A percentile compares a stretch with the other conserved stretches of the same genome.
phyloP scores from a whole-genome alignment of 1,140 invertebrate species.

The Drosophila persimilis region DNA sequence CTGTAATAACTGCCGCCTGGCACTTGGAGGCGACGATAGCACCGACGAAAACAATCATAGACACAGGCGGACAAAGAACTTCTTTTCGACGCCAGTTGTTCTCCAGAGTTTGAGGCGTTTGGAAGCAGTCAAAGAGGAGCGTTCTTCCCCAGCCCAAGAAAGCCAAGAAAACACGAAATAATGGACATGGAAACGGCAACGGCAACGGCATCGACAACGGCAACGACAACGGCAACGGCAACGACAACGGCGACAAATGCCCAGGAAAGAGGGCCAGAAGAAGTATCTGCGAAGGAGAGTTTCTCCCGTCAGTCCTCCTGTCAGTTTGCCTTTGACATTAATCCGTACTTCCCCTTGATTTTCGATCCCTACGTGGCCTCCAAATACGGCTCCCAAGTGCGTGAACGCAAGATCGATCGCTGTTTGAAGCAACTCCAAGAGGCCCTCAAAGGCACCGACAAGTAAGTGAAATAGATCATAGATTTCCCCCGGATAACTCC shows the following conservation, averaged over 20 bases:
- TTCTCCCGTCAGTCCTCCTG: conserved; percentile 6
- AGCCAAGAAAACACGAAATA: conserved; percentile 15
- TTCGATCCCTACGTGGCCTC: conserved; percentile 54
- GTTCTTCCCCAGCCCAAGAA: too few relatives aligned
- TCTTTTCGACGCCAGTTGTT: conserved; percentile 41
- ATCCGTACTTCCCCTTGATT: conserved; percentile 58
- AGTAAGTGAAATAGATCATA: conserved; percentile 41
- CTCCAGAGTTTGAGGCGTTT: conserved; percentile 40
- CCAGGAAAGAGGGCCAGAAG: neutral
- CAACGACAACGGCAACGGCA: neutral
- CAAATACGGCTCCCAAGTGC: conserved; percentile 76
- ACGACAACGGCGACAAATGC: neutral
- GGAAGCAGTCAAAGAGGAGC: conserved; percentile 33
- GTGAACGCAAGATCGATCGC: conserved; percentile 74
- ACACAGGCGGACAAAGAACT: conserved; percentile 50
- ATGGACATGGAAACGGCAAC: neutral
- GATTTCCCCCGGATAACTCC: conserved; percentile 1
- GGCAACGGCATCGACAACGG: neutral
- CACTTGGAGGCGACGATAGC: conserved; percentile 50
- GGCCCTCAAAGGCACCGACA: conserved; percentile 43
- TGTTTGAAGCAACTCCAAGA: conserved; percentile 72
- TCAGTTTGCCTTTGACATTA: conserved; percentile 57
- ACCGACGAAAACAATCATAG: conserved; percentile 49
- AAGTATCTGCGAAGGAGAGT: neutral
- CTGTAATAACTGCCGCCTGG: conserved; percentile 76